Conservation (phyloP, 2,797 vertebrate species). For the Saxicola maurus region DNA sequence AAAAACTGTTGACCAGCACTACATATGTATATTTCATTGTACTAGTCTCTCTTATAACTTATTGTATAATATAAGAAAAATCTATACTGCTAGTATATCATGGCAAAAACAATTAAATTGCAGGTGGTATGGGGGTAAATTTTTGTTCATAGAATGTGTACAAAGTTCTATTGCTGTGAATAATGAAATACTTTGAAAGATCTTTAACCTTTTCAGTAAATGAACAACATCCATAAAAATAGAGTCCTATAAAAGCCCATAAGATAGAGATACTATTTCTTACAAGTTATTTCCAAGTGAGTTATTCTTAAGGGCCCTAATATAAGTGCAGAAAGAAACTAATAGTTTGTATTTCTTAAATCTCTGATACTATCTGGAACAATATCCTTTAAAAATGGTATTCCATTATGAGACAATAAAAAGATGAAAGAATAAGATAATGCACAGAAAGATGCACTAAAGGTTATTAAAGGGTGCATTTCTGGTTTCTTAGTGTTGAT, state of each 20-base stretch:
- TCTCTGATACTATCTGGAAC: neutral
- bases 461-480: neutral
- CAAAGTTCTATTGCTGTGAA: neutral
- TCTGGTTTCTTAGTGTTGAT: neutral
- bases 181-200: neutral
- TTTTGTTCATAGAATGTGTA: neutral
- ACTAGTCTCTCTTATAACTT: neutral
- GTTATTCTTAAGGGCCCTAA: neutral
- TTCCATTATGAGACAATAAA: neutral
- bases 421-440: neutral
- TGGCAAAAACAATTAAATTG: neutral
- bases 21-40: neutral
- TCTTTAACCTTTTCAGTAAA: constrained; percentile 9
- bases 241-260: neutral
- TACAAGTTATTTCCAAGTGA: neutral
- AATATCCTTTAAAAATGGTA: neutral
- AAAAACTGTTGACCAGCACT: neutral
- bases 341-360: neutral
- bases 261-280: neutral
- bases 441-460: neutral
- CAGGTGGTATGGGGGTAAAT: neutral
- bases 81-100: neutral
- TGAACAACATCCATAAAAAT: neutral
- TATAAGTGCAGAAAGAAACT: neutral
- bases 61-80: neutral